phyloP scores from a whole-genome alignment of 2,113 vertebrate genomes.

The Dicaeum eximium region DNA sequence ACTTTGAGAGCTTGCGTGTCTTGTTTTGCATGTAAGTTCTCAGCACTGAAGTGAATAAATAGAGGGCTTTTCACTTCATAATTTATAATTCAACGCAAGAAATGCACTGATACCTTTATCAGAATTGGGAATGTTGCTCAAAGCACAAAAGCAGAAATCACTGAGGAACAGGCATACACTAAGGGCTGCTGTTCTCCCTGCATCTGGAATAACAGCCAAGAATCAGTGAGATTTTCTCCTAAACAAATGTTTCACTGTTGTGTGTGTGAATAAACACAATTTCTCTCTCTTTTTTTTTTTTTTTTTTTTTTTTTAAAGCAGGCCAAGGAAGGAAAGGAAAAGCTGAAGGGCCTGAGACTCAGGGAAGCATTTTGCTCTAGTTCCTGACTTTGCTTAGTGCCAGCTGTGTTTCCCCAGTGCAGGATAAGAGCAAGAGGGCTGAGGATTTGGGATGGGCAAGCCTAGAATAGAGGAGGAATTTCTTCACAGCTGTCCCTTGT shows the following conservation, averaged over 20 bases:
- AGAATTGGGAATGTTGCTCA: background rate
- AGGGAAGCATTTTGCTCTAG: background rate
- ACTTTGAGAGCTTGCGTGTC: background rate
- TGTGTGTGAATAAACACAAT: background rate
- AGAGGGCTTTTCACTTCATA: background rate
- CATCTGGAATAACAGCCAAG: background rate
- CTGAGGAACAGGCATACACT: background rate
- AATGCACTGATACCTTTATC: background rate
- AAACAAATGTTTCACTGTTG: background rate
- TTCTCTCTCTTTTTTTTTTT: background rate
- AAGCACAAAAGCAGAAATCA: background rate
- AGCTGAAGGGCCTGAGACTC: background rate
- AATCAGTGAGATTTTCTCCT: background rate
- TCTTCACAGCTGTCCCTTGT: background rate
- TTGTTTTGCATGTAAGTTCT: background rate
- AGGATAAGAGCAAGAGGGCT: background rate
- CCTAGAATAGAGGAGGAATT: background rate
- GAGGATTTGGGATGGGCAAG: background rate
- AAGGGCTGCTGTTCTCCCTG: background rate
- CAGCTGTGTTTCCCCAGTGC: background rate
- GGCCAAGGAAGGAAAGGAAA: background rate
- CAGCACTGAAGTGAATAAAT: background rate
- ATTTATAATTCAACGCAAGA: background rate
- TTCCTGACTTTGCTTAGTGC: background rate
- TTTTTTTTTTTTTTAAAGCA: background rate